A percentile compares a stretch with the other conserved stretches of the same genome.
phyloP scores from a whole-genome alignment of 2,797 vertebrate genomes.

The Ambastaia sidthimunki region DNA sequence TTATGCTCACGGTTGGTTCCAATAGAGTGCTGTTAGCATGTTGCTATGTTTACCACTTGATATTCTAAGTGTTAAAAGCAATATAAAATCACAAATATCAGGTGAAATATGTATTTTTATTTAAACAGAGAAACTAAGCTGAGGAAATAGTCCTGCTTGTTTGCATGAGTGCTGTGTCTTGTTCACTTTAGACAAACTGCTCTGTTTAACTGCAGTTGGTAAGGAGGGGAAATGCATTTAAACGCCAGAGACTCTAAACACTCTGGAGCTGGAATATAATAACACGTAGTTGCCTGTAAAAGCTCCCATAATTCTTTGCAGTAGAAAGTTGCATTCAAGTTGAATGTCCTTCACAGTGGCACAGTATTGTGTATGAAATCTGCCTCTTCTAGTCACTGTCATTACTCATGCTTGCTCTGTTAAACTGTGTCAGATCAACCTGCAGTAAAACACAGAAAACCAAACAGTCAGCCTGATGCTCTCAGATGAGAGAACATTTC shows the following conservation, averaged over 20 bases:
- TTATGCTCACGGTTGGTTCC: not conserved
- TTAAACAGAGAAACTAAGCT: too few species aligned
- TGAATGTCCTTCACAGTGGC: conserved; percentile 27
- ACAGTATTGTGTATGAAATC: not conserved
- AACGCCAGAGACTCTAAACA: not conserved
- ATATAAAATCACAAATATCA: too few species aligned
- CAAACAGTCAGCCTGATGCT: not conserved
- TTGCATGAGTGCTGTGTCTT: not conserved
- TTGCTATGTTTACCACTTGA: not conserved
- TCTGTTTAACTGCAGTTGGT: not conserved
- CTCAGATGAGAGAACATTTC: not conserved
- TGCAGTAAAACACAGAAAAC: not conserved
- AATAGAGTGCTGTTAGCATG: not conserved
- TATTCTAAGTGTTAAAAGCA: not conserved
- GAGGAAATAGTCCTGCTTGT: too few species aligned
- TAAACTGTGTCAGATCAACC: conserved; percentile 23
- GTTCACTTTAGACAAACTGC: not conserved
- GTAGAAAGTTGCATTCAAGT: conserved; percentile 2
- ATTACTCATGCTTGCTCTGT: conserved; percentile 17
- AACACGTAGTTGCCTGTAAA: conserved; percentile 3
- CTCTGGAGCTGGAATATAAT: not conserved
- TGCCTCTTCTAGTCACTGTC: conserved; percentile 6
- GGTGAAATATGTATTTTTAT: too few species aligned
- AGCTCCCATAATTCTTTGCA: conserved; percentile 11
- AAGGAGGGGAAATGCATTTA: conserved; percentile 1